Evolutionary conservation across 2,888 invertebrate species (phyloP).

Genomic region (Chrysodeixis includens): DNA sequence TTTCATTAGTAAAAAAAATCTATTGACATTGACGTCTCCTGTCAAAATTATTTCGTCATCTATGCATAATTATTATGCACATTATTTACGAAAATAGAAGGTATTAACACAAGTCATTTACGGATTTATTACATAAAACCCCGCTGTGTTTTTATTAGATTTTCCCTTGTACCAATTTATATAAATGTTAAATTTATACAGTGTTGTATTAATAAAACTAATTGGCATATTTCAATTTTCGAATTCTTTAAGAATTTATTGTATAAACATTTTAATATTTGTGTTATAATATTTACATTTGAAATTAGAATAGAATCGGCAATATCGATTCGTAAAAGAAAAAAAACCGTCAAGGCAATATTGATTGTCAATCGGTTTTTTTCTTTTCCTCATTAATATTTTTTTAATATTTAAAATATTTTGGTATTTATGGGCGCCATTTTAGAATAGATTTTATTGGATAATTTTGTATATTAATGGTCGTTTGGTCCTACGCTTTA

Average conservation of each 20-base stretch:
- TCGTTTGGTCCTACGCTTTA: slow-evolving; percentile 44
- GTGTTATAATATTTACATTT: no score
- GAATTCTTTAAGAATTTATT: neutral
- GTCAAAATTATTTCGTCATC: no score
- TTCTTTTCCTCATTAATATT: no score
- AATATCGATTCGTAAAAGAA: no score
- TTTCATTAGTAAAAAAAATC: no score
- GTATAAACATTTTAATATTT: neutral
- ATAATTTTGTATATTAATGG: slow-evolving; percentile 14
- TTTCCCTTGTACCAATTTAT: neutral
- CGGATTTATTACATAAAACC: neutral
- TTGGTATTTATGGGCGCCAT: slow-evolving; percentile 19
- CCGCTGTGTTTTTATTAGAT: neutral
- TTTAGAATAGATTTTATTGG: slow-evolving; percentile 9
- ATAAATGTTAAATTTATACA: neutral
- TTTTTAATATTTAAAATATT: slow-evolving; percentile 10
- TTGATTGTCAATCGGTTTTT: neutral
- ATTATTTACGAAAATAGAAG: neutral
- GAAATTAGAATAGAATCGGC: neutral
- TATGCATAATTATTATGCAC: neutral
- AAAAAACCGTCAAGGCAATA: no score
- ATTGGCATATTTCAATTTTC: neutral
- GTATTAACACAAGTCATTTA: neutral
- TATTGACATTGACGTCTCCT: no score
- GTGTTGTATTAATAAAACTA: neutral